These are phyloP conservation scores for Ciconia stormi DNA, from an alignment of 2,113 vertebrate species.

Conservation along the genomic window DNA sequence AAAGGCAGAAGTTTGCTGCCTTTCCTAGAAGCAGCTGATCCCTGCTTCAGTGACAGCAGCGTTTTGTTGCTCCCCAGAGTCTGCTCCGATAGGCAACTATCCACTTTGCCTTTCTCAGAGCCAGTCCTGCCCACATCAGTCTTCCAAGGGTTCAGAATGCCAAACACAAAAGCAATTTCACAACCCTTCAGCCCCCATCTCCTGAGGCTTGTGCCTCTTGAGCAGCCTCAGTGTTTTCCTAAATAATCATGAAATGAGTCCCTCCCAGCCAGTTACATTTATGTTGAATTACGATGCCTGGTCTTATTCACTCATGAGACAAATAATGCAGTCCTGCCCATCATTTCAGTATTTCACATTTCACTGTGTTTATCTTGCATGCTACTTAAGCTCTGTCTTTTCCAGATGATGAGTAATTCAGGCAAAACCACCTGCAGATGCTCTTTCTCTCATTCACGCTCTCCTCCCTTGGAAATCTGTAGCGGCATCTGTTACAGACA, in stretches of 20 bases:
- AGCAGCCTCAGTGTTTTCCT: background rate
- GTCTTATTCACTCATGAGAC: background rate
- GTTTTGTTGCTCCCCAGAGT: background rate
- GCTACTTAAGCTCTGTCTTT: background rate
- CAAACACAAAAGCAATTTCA: background rate
- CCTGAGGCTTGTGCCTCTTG: background rate
- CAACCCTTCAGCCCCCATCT: background rate
- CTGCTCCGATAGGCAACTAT: background rate
- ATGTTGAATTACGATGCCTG: background rate
- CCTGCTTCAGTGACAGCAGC: background rate
- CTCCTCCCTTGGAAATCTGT: background rate
- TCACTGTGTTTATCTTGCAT: background rate
- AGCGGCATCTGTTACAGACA: background rate
- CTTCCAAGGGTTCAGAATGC: background rate
- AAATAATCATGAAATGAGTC: background rate
- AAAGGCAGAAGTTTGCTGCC: background rate
- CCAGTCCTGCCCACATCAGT: background rate
- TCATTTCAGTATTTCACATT: background rate
- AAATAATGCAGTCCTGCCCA: background rate
- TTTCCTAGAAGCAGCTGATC: background rate
- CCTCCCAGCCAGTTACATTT: background rate
- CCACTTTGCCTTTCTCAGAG: background rate
- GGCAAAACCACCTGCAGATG: background rate
- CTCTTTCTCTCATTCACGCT: background rate
- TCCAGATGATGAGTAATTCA: constrained; percentile 13